phyloP scores from a whole-genome alignment of 2,888 invertebrate species.

The Argyra leucocephala region DNA sequence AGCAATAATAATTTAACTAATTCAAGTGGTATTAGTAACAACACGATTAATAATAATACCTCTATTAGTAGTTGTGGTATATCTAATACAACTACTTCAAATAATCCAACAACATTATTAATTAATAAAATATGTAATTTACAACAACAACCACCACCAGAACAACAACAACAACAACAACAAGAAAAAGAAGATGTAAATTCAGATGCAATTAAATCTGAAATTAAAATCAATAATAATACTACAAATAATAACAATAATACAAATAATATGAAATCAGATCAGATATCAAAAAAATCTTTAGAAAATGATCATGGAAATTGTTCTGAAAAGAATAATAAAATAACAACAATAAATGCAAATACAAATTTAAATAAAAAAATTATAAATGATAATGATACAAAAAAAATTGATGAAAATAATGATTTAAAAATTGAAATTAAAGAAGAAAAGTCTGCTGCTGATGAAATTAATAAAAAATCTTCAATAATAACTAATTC shows the following conservation, averaged over 20 bases:
- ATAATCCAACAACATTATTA: neutral
- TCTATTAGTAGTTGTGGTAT: neutral
- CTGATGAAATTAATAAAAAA: neutral
- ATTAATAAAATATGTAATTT: neutral
- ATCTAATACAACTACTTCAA: neutral
- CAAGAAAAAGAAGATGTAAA: neutral
- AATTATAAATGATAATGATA: neutral
- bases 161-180: no score
- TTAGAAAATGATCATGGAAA: neutral
- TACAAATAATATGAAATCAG: constrained; percentile 1
- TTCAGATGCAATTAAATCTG: neutral
- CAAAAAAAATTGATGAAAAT: neutral
- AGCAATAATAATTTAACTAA: neutral
- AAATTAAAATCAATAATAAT: neutral
- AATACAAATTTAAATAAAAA: neutral
- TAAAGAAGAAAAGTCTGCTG: neutral
- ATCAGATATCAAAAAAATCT: neutral
- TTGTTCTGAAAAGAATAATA: neutral
- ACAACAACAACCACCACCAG: neutral
- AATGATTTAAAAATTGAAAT: neutral
- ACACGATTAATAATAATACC: neutral
- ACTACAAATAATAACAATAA: neutral
- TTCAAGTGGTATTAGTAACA: neutral
- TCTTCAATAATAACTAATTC: neutral
- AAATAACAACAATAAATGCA: neutral